Evolutionary conservation across 2,888 invertebrate species (phyloP), one percentile per base, ranked within the genome.

Genomic region (Dorcus parallelipipedus): DNA sequence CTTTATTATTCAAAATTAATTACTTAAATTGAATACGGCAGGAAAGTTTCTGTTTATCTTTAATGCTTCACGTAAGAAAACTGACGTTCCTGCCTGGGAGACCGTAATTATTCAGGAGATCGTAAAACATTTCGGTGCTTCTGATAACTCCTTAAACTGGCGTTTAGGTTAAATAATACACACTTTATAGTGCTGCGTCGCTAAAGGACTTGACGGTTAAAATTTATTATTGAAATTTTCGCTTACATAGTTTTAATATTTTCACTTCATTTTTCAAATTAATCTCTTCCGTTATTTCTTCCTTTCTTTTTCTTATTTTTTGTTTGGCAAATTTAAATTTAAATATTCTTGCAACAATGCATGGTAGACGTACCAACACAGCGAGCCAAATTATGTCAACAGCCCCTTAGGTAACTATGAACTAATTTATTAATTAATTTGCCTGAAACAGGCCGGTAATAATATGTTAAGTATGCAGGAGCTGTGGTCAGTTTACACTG

Each of bases 351-450:
- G 26, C 26, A 26, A 26, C 26, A 10, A 26, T 33, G 47, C 8
- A 10, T 33, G 47, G n/a, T n/a, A n/a, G n/a, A n/a, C n/a, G n/a
- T n/a, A n/a, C n/a, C 23, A 23, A 47, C 52, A 10, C 42, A 51
- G 23, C 49, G 52, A 54, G 40, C 40, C 55, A 38, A 58, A 59
- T 63, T 61, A 61, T 61, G 59, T 54, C 59, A 63, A 63, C 63
- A 56, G 51, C 47, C 42, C 43, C 42, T 38, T 54, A 41, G 47
- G 51, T 52, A 59, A 54, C 61, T 61, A 59, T 59, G 61, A 63
- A 63, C 67, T 64, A 68, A 68, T 68, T 68, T 65, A 68, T 65
- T 67, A 65, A 68, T 68, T 66, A 64, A 64, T 55, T 43, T 60
- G 59, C 54, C 63, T 59, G 63, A 64, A 64, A 65, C 62, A 63